phyloP scores from a whole-genome alignment of 2,113 vertebrate species.

The Carassius auratus region DNA sequence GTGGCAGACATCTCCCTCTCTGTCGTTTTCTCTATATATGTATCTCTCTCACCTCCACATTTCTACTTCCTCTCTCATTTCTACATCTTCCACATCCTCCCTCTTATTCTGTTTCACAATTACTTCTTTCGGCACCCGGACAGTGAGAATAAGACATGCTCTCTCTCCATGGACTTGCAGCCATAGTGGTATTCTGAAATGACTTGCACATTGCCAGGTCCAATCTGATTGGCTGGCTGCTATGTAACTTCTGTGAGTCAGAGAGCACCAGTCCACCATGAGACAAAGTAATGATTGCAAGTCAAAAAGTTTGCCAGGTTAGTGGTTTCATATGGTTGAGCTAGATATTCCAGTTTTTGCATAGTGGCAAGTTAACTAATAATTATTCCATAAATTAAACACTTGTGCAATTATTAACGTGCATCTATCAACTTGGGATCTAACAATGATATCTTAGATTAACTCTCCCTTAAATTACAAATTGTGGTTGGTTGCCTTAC shows the following conservation, averaged over 20 bases:
- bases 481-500: neutral
- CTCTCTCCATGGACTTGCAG: neutral
- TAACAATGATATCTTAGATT: neutral
- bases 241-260: neutral
- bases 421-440: neutral
- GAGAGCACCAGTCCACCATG: neutral
- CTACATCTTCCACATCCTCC: slow-evolving; percentile 24
- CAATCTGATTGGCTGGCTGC: neutral
- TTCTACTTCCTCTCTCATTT: neutral
- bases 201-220: neutral
- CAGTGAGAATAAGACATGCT: neutral
- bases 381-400: neutral
- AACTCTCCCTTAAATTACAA: neutral
- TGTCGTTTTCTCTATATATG: neutral
- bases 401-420: neutral
- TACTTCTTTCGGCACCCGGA: neutral
- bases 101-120: slow-evolving; percentile 7
- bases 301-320: neutral
- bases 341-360: neutral
- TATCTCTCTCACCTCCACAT: neutral
- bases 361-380: neutral
- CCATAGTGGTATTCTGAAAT: neutral
- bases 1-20: neutral
- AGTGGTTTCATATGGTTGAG: neutral
- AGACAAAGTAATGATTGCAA: neutral